phyloP scores from a whole-genome alignment of 2,113 vertebrate species.

The Scophthalmus maximus region DNA sequence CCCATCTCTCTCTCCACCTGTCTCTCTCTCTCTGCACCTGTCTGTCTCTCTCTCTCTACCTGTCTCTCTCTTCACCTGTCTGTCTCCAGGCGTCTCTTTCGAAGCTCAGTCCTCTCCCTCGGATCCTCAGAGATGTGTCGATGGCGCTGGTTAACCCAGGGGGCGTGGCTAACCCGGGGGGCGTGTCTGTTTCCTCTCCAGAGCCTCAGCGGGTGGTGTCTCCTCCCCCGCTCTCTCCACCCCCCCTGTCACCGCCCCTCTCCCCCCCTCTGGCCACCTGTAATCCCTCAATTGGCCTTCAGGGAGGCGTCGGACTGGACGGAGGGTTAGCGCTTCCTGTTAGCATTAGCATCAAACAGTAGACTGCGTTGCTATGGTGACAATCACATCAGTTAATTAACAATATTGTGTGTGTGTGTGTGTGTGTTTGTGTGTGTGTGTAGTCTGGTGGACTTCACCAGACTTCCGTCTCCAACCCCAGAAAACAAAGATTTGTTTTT shows the following conservation, averaged over 20 bases:
- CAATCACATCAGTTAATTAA: background rate
- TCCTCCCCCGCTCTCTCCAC: slow-evolving; percentile 78
- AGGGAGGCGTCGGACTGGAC: slow-evolving; percentile 89
- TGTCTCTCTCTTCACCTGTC: background rate
- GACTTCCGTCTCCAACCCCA: slow-evolving; percentile 97
- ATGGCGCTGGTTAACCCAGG: slow-evolving; percentile 89
- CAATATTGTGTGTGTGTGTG: slow-evolving; percentile 27
- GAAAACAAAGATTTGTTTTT: slow-evolving; percentile 99
- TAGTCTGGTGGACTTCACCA: slow-evolving; percentile 98
- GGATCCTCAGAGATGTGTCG: slow-evolving; percentile 93
- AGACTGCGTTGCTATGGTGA: background rate
- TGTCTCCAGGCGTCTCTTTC: slow-evolving; percentile 71
- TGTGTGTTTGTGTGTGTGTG: slow-evolving; percentile 48
- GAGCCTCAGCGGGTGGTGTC: slow-evolving; percentile 83
- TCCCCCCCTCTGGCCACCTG: slow-evolving; percentile 83
- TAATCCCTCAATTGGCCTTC: slow-evolving; percentile 89
- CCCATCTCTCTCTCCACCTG: background rate
- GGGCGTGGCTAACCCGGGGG: slow-evolving; percentile 88
- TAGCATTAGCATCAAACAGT: background rate
- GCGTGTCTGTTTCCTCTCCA: slow-evolving; percentile 72
- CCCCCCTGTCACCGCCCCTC: slow-evolving; percentile 83
- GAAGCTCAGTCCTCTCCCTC: slow-evolving; percentile 92
- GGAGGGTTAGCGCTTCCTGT: slow-evolving; percentile 79
- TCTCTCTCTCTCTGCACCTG: background rate
- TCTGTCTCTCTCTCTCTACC: background rate